These are phyloP conservation scores for Agrotis clavis DNA, from an alignment of 2,888 invertebrate genomes.

Conservation along the genomic window DNA sequence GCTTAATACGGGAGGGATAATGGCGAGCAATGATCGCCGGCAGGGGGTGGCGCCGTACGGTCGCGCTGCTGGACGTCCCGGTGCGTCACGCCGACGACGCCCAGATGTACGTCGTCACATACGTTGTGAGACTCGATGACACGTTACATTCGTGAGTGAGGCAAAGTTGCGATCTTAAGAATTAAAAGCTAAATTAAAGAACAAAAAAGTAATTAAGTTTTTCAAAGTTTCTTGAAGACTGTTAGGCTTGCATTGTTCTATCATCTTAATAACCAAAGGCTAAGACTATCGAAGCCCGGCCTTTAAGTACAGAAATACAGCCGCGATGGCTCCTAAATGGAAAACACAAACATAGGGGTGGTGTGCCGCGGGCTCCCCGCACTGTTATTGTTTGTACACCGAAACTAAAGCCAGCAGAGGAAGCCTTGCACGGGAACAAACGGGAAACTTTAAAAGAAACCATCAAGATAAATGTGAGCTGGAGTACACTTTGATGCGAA, in stretches of 20 bases:
- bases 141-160: not conserved
- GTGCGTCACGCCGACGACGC: constrained; percentile 75
- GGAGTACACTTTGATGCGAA: constrained; percentile 52
- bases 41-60: constrained; percentile 87
- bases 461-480: constrained; percentile 65
- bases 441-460: constrained; percentile 78
- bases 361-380: constrained; percentile 78
- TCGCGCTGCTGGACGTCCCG: constrained; percentile 83
- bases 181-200: not conserved
- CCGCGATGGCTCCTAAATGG: constrained; percentile 83
- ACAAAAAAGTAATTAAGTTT: not conserved
- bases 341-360: constrained; percentile 85
- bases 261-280: constrained; percentile 56
- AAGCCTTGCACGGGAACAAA: constrained; percentile 68
- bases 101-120: constrained; percentile 51
- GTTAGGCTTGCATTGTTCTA: constrained; percentile 25
- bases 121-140: constrained; percentile 19
- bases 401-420: constrained; percentile 80
- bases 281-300: constrained; percentile 64
- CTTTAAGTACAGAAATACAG: constrained; percentile 76
- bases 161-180: not conserved
- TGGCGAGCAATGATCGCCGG: constrained; percentile 89
- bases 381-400: constrained; percentile 88
- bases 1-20: constrained; percentile 91
- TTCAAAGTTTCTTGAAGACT: not conserved